Evolutionary conservation across 1,140 invertebrate species (phyloP).

Genomic region (Drosophila tristis): DNA sequence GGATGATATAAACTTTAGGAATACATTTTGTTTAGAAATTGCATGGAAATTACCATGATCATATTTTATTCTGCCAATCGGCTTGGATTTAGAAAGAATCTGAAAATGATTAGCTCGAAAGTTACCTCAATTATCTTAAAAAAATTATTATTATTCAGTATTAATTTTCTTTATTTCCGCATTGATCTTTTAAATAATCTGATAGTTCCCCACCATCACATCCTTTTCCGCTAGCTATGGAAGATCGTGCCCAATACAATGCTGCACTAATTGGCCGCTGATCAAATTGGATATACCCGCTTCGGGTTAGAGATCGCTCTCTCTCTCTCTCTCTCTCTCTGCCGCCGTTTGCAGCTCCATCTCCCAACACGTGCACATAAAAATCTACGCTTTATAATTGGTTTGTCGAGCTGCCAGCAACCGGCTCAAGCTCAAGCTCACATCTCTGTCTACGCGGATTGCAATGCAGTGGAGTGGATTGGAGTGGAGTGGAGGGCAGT

Average conservation of each 20-base stretch:
- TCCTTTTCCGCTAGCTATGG: conserved; percentile 26
- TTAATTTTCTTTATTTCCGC: too few relatives aligned
- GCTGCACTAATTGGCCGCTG: conserved; percentile 33
- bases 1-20: background rate
- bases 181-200: too few relatives aligned
- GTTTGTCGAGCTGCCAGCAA: conserved; percentile 65
- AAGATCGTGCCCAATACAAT: conserved; percentile 17
- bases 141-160: too few relatives aligned
- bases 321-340: conserved; percentile 18
- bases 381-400: conserved; percentile 75
- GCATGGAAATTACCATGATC: background rate
- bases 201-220: conserved; percentile 14
- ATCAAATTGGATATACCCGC: conserved; percentile 47
- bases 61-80: too few relatives aligned
- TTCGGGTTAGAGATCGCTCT: conserved; percentile 32
- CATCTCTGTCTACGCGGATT: conserved; percentile 9
- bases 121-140: too few relatives aligned
- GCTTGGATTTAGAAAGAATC: too few relatives aligned
- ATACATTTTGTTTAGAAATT: background rate
- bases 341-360: background rate
- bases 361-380: conserved; percentile 65
- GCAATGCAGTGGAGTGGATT: too few relatives aligned
- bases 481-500: background rate
- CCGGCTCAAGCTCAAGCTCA: conserved; percentile 46
- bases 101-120: too few relatives aligned